Evolutionary conservation across 2,113 vertebrate species (phyloP).

Genomic region (Microtus oregoni): DNA sequence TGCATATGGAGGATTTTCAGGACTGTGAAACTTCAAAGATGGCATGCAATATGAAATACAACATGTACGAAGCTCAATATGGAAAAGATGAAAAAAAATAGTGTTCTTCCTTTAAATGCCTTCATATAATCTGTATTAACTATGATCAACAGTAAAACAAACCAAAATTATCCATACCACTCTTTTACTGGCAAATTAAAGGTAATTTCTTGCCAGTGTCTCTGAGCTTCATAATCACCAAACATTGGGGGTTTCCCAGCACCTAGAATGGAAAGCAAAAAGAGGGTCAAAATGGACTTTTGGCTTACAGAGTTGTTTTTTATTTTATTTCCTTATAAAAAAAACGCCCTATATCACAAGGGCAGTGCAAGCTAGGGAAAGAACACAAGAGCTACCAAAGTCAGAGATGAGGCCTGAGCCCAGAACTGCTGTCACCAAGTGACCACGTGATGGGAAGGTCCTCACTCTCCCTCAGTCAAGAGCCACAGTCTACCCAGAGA

Average conservation of each 20-base stretch:
- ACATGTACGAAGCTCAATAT: neutral
- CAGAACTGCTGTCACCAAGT: neutral
- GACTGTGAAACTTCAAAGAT: slow-evolving; percentile 12
- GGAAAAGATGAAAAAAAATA: neutral
- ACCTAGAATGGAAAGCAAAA: slow-evolving; percentile 85
- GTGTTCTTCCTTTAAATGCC: slow-evolving; percentile 18
- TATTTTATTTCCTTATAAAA: slow-evolving; percentile 37
- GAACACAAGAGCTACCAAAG: neutral
- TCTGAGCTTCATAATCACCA: slow-evolving; percentile 98
- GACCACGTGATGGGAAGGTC: neutral
- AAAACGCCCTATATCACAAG: slow-evolving; percentile 6
- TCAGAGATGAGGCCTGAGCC: neutral
- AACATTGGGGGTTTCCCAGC: slow-evolving; percentile 95
- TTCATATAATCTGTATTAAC: slow-evolving; percentile 50
- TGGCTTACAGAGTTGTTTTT: neutral
- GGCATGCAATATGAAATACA: neutral
- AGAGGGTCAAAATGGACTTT: slow-evolving; percentile 32
- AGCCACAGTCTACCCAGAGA: neutral
- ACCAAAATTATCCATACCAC: slow-evolving; percentile 88
- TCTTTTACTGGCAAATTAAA: slow-evolving; percentile 93
- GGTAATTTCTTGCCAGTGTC: slow-evolving; percentile 99
- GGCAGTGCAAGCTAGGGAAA: neutral
- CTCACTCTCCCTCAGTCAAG: neutral
- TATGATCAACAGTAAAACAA: slow-evolving; percentile 40
- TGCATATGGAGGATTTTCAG: neutral